These are phyloP conservation scores for Bursaphelenchus okinawaensis DNA, from an alignment of 2,888 invertebrate species.

Conservation along the genomic window DNA sequence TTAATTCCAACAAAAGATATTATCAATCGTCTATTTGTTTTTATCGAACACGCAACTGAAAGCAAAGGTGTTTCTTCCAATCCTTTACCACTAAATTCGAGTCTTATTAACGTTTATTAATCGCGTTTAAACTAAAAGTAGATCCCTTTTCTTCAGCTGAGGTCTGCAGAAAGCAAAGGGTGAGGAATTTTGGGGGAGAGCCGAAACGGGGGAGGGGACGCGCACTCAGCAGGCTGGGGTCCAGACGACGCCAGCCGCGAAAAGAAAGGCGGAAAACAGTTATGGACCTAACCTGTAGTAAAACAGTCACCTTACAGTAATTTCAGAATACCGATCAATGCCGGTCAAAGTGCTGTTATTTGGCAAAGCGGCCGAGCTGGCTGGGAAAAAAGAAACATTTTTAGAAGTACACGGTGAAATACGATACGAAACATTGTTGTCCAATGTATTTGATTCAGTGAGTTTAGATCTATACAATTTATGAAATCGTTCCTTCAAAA, in stretches of 20 bases:
- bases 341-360: constrained; percentile 14
- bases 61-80: too few relatives aligned
- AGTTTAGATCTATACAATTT: too few relatives aligned
- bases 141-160: background rate
- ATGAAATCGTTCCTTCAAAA: too few relatives aligned
- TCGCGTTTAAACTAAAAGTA: background rate
- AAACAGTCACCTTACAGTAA: background rate
- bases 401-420: background rate
- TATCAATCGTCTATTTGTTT: too few relatives aligned
- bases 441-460: background rate
- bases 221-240: background rate
- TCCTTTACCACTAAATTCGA: too few relatives aligned
- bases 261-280: background rate
- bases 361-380: constrained; percentile 11
- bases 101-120: background rate
- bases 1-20: too few relatives aligned
- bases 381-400: background rate
- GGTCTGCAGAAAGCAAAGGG: background rate
- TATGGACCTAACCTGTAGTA: background rate
- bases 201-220: background rate
- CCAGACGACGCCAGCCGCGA: background rate
- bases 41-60: too few relatives aligned
- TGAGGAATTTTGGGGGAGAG: background rate
- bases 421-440: background rate
- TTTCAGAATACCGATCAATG: background rate